A percentile compares a stretch with the other conserved stretches of the same genome.
phyloP scores from a whole-genome alignment of 2,113 vertebrate genomes.

The Rattus norvegicus region GRCr8 NC_086025.1:125502001-125502500 shows the following conservation, averaged over 20 bases:
- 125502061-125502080: not conserved
- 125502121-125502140: not conserved
- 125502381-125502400: constrained; percentile 34
- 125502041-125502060: not conserved
- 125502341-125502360: not conserved
- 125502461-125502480: not conserved
- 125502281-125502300: not conserved
- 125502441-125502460: not conserved
- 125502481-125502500: not conserved
- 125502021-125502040: not conserved
- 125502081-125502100: not conserved
- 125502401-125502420: not conserved
- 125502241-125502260: not conserved
- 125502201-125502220: not conserved
- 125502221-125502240: not conserved
- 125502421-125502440: not conserved
- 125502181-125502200: constrained; percentile 31
- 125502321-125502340: not conserved
- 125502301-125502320: constrained; percentile 23
- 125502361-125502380: not conserved
- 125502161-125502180: not conserved
- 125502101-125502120: not conserved
- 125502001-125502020: not conserved
- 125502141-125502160: not conserved
- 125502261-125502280: constrained; percentile 25